A percentile compares a stretch with the other conserved stretches of the same genome.
phyloP scores from a whole-genome alignment of 2,797 vertebrate species.

The Hippopotamyrus pictus region DNA sequence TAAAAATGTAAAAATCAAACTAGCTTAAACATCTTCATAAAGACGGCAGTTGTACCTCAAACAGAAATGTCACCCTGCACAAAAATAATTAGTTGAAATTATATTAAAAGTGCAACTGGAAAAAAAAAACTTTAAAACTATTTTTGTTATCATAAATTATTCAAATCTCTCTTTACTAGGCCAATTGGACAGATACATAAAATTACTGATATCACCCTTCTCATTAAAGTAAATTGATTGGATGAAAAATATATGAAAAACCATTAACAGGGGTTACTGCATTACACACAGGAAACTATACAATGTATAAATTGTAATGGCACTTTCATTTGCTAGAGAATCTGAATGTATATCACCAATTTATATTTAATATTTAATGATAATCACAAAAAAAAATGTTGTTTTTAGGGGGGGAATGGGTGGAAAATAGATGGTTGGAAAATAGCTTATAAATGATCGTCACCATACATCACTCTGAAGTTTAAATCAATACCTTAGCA shows the following conservation, averaged over 20 bases:
- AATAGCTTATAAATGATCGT: neutral
- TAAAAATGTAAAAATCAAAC: neutral
- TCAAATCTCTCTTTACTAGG: neutral
- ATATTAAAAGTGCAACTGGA: neutral
- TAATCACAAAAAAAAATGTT: neutral
- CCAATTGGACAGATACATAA: neutral
- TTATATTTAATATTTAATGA: neutral
- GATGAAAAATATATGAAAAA: neutral
- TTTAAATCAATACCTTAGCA: neutral
- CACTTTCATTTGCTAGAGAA: neutral
- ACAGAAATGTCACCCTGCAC: neutral
- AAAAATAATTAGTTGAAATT: neutral
- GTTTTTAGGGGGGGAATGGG: neutral
- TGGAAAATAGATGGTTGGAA: neutral
- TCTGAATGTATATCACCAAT: neutral
- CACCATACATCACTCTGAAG: neutral
- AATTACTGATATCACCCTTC: neutral
- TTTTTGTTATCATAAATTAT: neutral
- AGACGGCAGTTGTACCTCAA: neutral
- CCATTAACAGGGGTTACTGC: neutral
- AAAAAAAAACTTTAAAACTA: neutral
- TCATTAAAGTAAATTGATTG: conserved; percentile 7
- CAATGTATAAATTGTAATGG: neutral
- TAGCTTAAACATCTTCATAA: neutral
- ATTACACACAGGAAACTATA: neutral